Conservation (phyloP, 2,888 invertebrate species). For the Teleiodes luculella region DNA sequence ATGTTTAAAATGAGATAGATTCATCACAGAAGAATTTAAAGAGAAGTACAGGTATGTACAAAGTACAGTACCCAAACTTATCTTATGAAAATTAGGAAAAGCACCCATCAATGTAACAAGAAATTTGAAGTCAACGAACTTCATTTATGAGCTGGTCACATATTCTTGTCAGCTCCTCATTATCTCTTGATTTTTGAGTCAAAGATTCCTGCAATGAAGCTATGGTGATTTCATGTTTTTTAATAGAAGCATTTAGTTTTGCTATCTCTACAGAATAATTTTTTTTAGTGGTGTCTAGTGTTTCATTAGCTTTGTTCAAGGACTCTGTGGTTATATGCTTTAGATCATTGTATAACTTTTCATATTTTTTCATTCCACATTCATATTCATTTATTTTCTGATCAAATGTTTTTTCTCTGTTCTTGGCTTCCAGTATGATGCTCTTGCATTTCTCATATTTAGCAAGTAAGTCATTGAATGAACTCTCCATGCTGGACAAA, state of each 20-base stretch:
- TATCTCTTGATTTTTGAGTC: constrained; percentile 92
- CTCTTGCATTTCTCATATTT: constrained; percentile 82
- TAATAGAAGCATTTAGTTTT: constrained; percentile 89
- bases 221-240: constrained; percentile 91
- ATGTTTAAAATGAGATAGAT: constrained; percentile 43
- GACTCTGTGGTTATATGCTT: constrained; percentile 92
- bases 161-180: constrained; percentile 91
- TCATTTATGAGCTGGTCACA: constrained; percentile 93
- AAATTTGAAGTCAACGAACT: constrained; percentile 42
- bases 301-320: constrained; percentile 85
- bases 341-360: constrained; percentile 88
- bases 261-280: constrained; percentile 87
- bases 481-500: constrained; percentile 79
- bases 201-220: constrained; percentile 89
- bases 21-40: constrained; percentile 42
- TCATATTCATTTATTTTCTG: constrained; percentile 84
- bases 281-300: constrained; percentile 85
- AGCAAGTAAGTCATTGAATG: constrained; percentile 80
- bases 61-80: neutral
- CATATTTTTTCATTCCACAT: constrained; percentile 83
- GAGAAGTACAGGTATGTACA: no score
- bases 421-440: constrained; percentile 71
- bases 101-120: constrained; percentile 12
- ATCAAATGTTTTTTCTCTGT: constrained; percentile 82
- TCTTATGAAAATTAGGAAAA: neutral